Evolutionary conservation across 2,888 invertebrate genomes (phyloP), one percentile per base, ranked within the genome.

Genomic region (Rhynchonema sp.): DNA sequence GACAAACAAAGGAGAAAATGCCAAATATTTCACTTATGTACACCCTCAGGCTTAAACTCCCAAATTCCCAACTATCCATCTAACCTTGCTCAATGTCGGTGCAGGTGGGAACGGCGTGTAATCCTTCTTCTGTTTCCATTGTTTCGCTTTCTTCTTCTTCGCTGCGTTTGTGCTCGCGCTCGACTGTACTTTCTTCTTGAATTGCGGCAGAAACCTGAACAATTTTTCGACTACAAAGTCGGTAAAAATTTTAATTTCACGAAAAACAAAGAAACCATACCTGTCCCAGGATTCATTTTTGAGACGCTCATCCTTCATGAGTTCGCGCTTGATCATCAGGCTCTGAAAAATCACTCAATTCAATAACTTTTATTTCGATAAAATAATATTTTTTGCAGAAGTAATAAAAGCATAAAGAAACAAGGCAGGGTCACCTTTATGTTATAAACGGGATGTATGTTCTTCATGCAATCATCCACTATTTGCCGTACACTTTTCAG

Each of bases 81-180:
- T 6, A 38, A 82, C 80, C 77, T 96, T 96, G 75, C 91, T 89
- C 72, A 90, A 87, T 22, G 82, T 80, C 72, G 87, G 92, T 2
- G 87, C 81, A 1, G 96, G 96, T 61, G 98, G 96, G 81, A 96
- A 98, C 27, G 96, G 96, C 63, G 94, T 96, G 73, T 96, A 98
- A 17, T 84, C 83, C 73, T 87, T 87, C 80, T 94, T 94, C n/a
- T 80, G 79, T 67, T 83, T 84, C 76, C 87, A 89, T 67, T 84
- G 84, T 73, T 63, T 60, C 28, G 63, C 64, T 65, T 68, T 67
- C 65, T 69, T 69, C 63, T 71, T 70, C 64, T 73, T 71, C 25
- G 67, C 67, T 22, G 66, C 66, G 23, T 66, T 66, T 22, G 70
- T 66, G 9, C 64, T 62, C n/a, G 66, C 61, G 20, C 69, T 63